Conservation (phyloP, 2,888 invertebrate species). For the Molorchus minor region DNA sequence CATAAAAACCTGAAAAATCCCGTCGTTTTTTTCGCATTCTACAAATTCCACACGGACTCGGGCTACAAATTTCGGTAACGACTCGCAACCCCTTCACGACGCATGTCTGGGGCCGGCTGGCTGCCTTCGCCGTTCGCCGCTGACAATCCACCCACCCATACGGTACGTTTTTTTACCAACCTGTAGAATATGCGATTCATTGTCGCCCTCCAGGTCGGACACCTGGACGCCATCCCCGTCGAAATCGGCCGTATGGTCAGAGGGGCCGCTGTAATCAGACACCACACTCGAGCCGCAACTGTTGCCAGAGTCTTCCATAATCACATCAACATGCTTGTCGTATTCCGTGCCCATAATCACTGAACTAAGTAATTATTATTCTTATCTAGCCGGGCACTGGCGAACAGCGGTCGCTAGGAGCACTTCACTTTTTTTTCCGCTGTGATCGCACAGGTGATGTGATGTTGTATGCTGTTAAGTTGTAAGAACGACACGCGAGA, state of each 20-base stretch:
- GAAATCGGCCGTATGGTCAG: constrained; percentile 63
- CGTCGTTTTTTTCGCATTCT: no score
- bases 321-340: constrained; percentile 58
- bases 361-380: constrained; percentile 20
- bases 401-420: not conserved
- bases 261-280: constrained; percentile 59
- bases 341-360: constrained; percentile 60
- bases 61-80: no score
- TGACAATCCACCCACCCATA: no score
- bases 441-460: no score
- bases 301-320: constrained; percentile 62
- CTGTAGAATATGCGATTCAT: constrained; percentile 60
- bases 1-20: no score
- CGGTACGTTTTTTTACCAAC: constrained; percentile 44
- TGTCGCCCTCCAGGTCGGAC: constrained; percentile 68
- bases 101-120: constrained; percentile 8
- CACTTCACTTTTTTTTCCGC: constrained; percentile 26
- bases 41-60: no score
- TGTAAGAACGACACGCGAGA: constrained; percentile 2
- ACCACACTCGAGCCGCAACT: constrained; percentile 63
- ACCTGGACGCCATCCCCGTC: constrained; percentile 69
- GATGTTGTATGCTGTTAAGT: no score
- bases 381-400: not conserved
- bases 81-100: constrained; percentile 1
- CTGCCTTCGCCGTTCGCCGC: no score